Percentiles rank a stretch among this genome's conserved stretches.
Conservation (phyloP, 1,140 invertebrate genomes). For the Harlomillsia oculata region DNA sequence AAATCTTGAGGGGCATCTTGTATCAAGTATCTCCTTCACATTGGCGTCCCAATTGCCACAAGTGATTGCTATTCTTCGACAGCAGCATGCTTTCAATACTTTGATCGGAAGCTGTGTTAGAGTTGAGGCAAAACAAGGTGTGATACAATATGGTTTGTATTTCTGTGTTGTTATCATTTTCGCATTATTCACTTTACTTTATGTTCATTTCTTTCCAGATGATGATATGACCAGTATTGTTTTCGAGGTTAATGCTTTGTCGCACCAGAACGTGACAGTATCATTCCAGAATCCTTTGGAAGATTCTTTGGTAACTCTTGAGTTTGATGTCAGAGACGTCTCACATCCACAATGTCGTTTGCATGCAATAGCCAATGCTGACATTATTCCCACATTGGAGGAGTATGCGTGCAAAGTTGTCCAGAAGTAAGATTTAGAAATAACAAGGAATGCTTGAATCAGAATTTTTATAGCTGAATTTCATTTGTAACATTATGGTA, state of each 20-base stretch:
- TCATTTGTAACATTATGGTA: constrained; percentile 4
- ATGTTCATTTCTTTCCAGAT: constrained; percentile 18
- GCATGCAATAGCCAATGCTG: constrained; percentile 47
- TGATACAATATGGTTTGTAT: constrained; percentile 18
- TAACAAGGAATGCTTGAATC: not conserved
- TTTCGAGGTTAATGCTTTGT: constrained; percentile 82
- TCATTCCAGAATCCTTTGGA: constrained; percentile 86
- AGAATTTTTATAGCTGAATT: not conserved
- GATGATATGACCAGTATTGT: constrained; percentile 55
- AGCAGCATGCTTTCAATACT: constrained; percentile 85
- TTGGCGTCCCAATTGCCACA: constrained; percentile 87
- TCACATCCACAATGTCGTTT: constrained; percentile 59
- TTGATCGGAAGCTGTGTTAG: constrained; percentile 72
- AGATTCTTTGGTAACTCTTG: constrained; percentile 82
- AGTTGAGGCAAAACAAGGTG: constrained; percentile 8
- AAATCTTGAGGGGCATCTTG: constrained; percentile 63
- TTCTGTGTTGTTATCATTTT: constrained; percentile 33
- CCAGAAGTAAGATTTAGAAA: constrained; percentile 50
- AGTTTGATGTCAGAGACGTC: constrained; percentile 74
- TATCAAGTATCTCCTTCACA: constrained; percentile 78
- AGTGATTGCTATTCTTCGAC: constrained; percentile 70
- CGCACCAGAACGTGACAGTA: constrained; percentile 76
- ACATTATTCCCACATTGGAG: constrained; percentile 51
- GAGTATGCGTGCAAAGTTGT: constrained; percentile 76
- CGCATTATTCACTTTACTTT: too few relatives aligned